Base-by-base conservation (phyloP, 2,797 vertebrate genomes). In the Nasua narica region DNA sequence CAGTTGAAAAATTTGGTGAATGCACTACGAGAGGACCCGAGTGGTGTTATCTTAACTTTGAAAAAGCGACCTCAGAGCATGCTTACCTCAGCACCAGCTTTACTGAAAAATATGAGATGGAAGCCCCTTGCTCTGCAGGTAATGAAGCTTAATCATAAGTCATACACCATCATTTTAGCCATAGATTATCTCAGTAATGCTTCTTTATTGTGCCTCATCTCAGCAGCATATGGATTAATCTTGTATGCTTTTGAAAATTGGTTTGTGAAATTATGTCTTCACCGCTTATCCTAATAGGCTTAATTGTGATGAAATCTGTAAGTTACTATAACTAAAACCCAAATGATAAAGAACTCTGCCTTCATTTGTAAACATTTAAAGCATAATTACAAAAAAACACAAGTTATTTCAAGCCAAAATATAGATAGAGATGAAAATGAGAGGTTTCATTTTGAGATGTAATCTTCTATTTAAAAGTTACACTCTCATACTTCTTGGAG, bases 101-200 rank as follows among this genome's bases (percentile, higher is more conserved):
- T 99, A 99, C 99, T 99, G 98, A 99, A 99, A 99, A 99, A 99
- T 99, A 99, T 99, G 99, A 99, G 99, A 99, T 99, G 99, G 99
- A 99, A 99, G 98, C 99, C 99, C 98, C 99, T 99, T 99, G 99
- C 99, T 99, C 99, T 99, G 99, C 99, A 99, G 99, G 99, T 99
- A 99, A 99, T 98, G 98, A 99, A 99, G 99, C 99, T 99, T 99
- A 99, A 99, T 99, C 99, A 99, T 99, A 99, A 99, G 98, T 99
- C 99, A 99, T 99, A 98, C 98, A 98, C 99, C 99, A 99, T 99
- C 99, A 99, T 99, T 98, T 98, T 99, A 99, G 98, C 97, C 98
- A 98, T 96, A 98, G 98, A 98, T 98, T 98, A 98, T 98, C 98
- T 98, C 98, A 98, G 27, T 98, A 98, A 98, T 99, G 98, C 99